phyloP scores from a whole-genome alignment of 2,113 vertebrate species.

The Mobula birostris region DNA sequence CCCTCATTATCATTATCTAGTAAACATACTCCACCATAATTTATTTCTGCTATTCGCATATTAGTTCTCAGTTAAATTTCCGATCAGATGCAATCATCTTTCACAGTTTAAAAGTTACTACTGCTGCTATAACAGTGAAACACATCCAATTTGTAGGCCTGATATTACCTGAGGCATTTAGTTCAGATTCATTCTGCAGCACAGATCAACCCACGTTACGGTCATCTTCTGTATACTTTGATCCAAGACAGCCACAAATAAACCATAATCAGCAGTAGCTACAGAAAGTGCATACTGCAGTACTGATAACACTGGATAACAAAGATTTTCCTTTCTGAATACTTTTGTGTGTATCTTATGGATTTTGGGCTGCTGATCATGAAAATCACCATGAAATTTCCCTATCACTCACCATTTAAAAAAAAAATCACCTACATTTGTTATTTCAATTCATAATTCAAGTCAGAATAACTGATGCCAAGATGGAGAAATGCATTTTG shows the following conservation, averaged over 20 bases:
- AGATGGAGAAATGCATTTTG: too few species aligned
- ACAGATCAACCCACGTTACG: constrained; percentile 3
- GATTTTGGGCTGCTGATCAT: too few species aligned
- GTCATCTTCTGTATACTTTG: not conserved
- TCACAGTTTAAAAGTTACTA: not conserved
- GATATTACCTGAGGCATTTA: not conserved
- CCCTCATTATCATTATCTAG: too few species aligned
- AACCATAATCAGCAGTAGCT: not conserved
- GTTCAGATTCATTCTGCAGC: not conserved
- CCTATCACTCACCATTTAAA: too few species aligned
- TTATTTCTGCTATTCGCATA: not conserved
- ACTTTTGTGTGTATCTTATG: too few species aligned
- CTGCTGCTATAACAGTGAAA: not conserved
- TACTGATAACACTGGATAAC: too few species aligned
- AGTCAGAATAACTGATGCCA: too few species aligned
- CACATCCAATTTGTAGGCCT: not conserved
- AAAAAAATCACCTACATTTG: too few species aligned
- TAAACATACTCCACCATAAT: not conserved
- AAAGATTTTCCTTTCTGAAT: too few species aligned
- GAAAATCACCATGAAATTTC: too few species aligned
- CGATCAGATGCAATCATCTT: not conserved
- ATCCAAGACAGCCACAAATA: constrained; percentile 4
- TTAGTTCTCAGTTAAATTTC: not conserved
- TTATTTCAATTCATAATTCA: too few species aligned
- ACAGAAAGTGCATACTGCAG: too few species aligned